phyloP scores from a whole-genome alignment of 2,888 invertebrate species.

The Portevinia maculata region DNA sequence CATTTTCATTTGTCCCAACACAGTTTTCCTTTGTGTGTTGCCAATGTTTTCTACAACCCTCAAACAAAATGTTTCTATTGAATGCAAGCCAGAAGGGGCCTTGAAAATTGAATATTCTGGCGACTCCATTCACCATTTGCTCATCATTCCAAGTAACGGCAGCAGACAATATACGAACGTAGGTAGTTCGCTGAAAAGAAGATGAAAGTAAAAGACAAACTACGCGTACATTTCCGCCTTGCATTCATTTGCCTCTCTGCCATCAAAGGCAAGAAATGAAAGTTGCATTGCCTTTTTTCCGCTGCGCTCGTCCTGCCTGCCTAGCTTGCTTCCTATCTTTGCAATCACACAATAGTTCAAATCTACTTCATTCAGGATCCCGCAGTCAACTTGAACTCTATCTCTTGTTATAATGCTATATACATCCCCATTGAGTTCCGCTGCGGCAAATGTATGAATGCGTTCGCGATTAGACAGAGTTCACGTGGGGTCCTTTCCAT shows the following conservation, averaged over 20 bases:
- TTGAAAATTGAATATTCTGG: constrained; percentile 12
- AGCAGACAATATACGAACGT: constrained; percentile 41
- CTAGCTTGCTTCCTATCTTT: constrained; percentile 52
- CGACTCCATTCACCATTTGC: constrained; percentile 16
- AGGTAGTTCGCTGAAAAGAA: constrained; percentile 53
- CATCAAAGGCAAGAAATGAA: constrained; percentile 68
- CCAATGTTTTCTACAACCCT: constrained; percentile 26
- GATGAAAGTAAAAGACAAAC: constrained; percentile 68
- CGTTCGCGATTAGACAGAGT: constrained; percentile 70
- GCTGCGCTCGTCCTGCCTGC: constrained; percentile 30
- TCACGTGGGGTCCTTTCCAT: constrained; percentile 51
- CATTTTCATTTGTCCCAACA: constrained; percentile 52
- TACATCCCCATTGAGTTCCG: constrained; percentile 45
- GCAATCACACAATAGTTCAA: constrained; percentile 61
- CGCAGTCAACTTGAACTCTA: constrained; percentile 69
- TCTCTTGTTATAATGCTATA: neutral
- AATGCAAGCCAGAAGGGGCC: constrained; percentile 14
- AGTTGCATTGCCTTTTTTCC: constrained; percentile 49
- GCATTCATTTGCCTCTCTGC: constrained; percentile 59
- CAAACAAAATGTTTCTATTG: constrained; percentile 29
- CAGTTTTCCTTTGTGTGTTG: constrained; percentile 33
- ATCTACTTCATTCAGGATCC: constrained; percentile 57
- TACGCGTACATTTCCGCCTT: constrained; percentile 64
- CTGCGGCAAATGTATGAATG: constrained; percentile 66
- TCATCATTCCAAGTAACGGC: constrained; percentile 6